Conservation (phyloP, 2,888 invertebrate genomes). For the Protonemura montana region DNA sequence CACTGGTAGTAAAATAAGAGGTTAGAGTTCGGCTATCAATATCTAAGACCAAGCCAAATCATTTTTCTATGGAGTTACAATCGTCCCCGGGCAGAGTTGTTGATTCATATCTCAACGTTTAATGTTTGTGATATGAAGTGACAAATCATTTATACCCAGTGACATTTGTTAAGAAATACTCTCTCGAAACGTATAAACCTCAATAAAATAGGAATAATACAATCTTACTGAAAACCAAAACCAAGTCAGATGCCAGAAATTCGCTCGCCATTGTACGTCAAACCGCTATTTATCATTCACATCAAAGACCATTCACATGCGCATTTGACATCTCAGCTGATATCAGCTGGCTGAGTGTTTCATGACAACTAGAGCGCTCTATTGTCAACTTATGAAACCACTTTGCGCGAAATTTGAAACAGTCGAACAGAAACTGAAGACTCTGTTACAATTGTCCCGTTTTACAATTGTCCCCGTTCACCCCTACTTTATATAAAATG, state of each 20-base stretch:
- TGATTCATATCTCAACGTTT: background rate
- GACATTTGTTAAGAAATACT: background rate
- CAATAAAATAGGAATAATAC: background rate
- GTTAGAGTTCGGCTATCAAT: background rate
- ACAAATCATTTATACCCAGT: background rate
- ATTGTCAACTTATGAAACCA: background rate
- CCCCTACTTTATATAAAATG: background rate
- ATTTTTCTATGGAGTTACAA: background rate
- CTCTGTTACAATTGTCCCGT: slow-evolving; percentile 22
- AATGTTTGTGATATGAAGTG: background rate
- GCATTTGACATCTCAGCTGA: background rate
- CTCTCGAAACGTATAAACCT: background rate
- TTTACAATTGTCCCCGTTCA: slow-evolving; percentile 21
- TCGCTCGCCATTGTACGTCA: background rate
- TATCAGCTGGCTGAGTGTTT: background rate
- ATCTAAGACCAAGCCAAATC: too few species aligned
- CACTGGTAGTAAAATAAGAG: too few species aligned
- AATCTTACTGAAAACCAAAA: background rate
- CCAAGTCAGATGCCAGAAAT: background rate
- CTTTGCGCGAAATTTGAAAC: background rate
- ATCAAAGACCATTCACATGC: too few species aligned
- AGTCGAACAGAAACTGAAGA: background rate
- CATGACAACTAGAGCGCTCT: background rate
- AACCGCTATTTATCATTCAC: background rate
- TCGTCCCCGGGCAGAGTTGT: background rate